A percentile compares a stretch with the other conserved stretches of the same genome.
phyloP scores from a whole-genome alignment of 2,113 vertebrate genomes.

The Tor tambroides region DNA sequence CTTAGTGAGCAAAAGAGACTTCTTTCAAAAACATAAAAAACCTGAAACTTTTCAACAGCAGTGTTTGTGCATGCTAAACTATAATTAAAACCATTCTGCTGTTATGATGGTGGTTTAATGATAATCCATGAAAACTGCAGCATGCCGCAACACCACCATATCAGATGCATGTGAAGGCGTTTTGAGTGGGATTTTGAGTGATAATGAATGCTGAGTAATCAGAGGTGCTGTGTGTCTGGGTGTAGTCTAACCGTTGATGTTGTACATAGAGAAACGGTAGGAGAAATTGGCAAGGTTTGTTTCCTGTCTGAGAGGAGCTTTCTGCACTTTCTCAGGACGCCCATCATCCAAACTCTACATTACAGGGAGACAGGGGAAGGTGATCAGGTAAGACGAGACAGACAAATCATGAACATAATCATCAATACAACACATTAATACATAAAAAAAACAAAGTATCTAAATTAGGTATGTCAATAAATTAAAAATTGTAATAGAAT shows the following conservation, averaged over 20 bases:
- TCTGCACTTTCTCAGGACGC: conserved; percentile 86
- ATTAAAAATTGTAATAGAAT: not conserved
- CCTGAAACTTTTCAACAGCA: not conserved
- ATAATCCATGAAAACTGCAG: not conserved
- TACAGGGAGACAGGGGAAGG: not conserved
- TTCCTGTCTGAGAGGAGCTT: conserved; percentile 93
- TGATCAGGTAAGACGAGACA: not conserved
- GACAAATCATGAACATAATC: not conserved
- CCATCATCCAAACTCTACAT: conserved; percentile 93
- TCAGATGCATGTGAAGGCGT: not conserved
- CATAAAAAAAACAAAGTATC: not conserved
- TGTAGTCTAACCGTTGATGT: conserved; percentile 89
- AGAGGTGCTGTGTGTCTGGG: not conserved
- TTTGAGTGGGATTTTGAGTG: not conserved
- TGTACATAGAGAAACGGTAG: conserved; percentile 99
- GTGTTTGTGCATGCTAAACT: not conserved
- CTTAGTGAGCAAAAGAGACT: too few species aligned
- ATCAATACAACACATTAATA: not conserved
- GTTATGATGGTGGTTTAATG: not conserved
- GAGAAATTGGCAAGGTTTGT: conserved; percentile 99
- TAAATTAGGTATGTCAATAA: not conserved
- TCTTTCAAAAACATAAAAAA: not conserved
- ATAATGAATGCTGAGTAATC: not conserved
- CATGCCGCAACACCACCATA: not conserved
- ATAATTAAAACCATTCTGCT: not conserved